These are phyloP conservation scores for Pangasius krempfi DNA, from an alignment of 2,797 vertebrate species.

Conservation along the genomic window DNA sequence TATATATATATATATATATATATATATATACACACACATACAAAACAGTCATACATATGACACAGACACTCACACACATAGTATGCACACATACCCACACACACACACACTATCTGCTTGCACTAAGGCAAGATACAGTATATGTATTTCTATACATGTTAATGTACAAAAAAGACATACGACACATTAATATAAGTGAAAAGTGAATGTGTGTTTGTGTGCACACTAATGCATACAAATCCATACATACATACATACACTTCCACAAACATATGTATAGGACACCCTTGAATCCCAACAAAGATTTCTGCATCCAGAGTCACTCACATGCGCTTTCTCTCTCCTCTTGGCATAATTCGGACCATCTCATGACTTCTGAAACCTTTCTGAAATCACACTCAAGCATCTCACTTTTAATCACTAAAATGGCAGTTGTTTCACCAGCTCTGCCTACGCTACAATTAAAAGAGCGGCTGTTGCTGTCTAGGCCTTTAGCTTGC, in stretches of 20 bases:
- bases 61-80: slow-evolving; percentile 45
- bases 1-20: background rate
- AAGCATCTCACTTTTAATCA: slow-evolving; percentile 37
- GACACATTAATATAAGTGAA: slow-evolving; percentile 54
- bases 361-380: slow-evolving; percentile 48
- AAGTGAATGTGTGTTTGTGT: slow-evolving; percentile 40
- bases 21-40: background rate
- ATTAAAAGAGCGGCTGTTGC: slow-evolving; percentile 17
- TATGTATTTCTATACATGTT: slow-evolving; percentile 57
- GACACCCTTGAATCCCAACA: slow-evolving; percentile 65
- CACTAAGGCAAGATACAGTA: slow-evolving; percentile 48
- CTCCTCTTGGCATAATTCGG: slow-evolving; percentile 35
- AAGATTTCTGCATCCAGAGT: slow-evolving; percentile 61
- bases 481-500: slow-evolving; percentile 25
- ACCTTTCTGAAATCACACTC: slow-evolving; percentile 45
- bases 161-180: slow-evolving; percentile 57
- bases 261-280: slow-evolving; percentile 53
- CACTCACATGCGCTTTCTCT: slow-evolving; percentile 42
- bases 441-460: slow-evolving; percentile 29
- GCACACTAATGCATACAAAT: slow-evolving; percentile 31
- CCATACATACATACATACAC: slow-evolving; percentile 42
- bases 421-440: slow-evolving; percentile 45
- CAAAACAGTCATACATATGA: slow-evolving; percentile 30
- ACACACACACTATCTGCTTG: slow-evolving; percentile 39
- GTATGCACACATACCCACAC: slow-evolving; percentile 56